Percentiles rank a stretch among this genome's conserved stretches.
These are phyloP conservation scores for Doris montereyensis DNA, from an alignment of 2,888 invertebrate genomes.

Conservation along the genomic window DNA sequence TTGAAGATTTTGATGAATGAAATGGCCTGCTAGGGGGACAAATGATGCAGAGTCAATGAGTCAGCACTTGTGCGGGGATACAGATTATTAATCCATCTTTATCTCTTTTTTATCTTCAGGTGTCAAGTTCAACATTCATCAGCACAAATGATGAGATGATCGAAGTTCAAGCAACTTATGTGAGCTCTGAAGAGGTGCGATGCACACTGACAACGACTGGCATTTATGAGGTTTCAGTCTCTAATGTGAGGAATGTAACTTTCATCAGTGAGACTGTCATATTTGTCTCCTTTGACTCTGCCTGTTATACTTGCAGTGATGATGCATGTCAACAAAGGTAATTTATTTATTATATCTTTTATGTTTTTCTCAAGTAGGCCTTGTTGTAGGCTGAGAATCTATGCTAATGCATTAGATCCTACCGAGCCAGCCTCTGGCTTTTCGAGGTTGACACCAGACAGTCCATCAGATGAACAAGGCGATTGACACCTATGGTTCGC, in stretches of 20 bases:
- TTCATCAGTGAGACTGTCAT: constrained; percentile 46
- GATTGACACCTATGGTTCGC: too few species aligned
- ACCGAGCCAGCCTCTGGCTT: not conserved
- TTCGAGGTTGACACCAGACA: too few species aligned
- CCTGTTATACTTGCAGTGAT: constrained; percentile 51
- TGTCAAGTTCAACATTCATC: too few species aligned
- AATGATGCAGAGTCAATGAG: too few species aligned
- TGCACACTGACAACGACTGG: constrained; percentile 51
- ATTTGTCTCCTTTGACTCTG: constrained; percentile 51
- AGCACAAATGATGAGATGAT: too few species aligned
- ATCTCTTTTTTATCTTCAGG: too few species aligned
- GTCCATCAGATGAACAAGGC: too few species aligned
- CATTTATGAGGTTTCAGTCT: constrained; percentile 50
- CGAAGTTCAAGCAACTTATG: constrained; percentile 49
- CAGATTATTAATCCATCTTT: too few species aligned
- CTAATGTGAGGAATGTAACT: constrained; percentile 49
- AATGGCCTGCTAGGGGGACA: too few species aligned
- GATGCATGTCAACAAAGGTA: constrained; percentile 42
- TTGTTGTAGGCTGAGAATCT: not conserved
- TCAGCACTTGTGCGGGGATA: too few species aligned
- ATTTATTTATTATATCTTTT: not conserved
- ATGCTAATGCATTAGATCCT: not conserved
- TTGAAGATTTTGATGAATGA: too few species aligned
- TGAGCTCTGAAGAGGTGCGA: constrained; percentile 52
- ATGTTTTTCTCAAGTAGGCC: not conserved